A percentile compares a stretch with the other conserved stretches of the same genome.
Conservation (phyloP, 2,113 vertebrate genomes). For the Ploceus nigricollis region DNA sequence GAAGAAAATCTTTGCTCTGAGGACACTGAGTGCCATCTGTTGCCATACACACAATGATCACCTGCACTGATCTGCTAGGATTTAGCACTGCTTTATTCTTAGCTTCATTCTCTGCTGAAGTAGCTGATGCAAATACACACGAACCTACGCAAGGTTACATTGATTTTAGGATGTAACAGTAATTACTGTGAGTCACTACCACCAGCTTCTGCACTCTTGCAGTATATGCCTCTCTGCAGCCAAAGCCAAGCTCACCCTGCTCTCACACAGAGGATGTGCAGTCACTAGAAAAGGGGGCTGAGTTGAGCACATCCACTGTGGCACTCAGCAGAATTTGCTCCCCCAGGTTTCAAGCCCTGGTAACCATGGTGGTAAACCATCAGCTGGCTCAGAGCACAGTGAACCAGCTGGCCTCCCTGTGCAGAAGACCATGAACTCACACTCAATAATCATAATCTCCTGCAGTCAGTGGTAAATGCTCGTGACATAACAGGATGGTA, state of each 20-base stretch:
- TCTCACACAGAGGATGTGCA: fast-evolving
- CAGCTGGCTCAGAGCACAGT: not conserved
- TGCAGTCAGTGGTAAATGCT: not conserved
- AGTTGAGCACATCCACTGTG: not conserved
- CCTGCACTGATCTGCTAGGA: not conserved
- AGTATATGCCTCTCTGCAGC: not conserved
- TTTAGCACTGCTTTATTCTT: not conserved
- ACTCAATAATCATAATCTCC: not conserved
- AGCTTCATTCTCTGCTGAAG: not conserved
- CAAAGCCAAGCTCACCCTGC: not conserved
- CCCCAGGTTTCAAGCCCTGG: not conserved
- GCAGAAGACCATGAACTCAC: not conserved
- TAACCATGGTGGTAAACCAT: fast-evolving
- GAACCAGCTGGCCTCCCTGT: not conserved
- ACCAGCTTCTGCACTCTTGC: not conserved
- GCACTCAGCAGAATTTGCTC: not conserved
- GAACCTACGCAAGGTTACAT: not conserved
- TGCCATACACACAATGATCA: not conserved
- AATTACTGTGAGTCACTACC: not conserved
- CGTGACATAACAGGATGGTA: not conserved
- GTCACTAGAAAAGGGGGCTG: not conserved
- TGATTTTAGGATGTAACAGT: not conserved
- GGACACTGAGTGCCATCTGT: not conserved
- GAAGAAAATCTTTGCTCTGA: not conserved
- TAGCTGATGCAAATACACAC: not conserved